phyloP scores from a whole-genome alignment of 2,113 vertebrate species.

The Antechinus stuartii region DNA sequence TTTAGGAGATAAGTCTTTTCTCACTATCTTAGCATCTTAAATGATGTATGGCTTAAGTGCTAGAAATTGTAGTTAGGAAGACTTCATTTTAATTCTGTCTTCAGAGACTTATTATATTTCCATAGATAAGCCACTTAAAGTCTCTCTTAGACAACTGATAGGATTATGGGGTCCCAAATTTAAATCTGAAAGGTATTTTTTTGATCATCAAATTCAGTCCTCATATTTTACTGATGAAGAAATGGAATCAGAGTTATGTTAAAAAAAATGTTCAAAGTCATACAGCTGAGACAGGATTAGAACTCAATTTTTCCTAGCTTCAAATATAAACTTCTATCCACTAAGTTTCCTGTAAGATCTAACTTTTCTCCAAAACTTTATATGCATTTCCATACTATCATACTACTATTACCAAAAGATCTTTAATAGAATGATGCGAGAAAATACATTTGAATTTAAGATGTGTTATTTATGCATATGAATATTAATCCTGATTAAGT shows the following conservation, averaged over 20 bases:
- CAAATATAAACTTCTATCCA: background rate
- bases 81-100: background rate
- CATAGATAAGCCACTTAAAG: background rate
- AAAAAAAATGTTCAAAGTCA: too few species aligned
- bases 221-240: too few species aligned
- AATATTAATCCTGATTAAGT: background rate
- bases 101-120: background rate
- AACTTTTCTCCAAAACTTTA: background rate
- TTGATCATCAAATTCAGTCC: too few species aligned
- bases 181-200: too few species aligned
- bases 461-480: background rate
- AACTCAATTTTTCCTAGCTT: background rate
- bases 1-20: background rate
- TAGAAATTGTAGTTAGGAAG: background rate
- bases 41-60: background rate
- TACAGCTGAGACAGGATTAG: background rate
- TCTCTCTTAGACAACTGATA: background rate
- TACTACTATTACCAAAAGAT: background rate
- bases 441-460: conserved; percentile 32
- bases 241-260: too few species aligned
- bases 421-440: background rate
- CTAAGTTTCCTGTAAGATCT: background rate
- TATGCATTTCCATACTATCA: background rate
- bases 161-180: too few species aligned
- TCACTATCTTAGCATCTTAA: background rate